Evolutionary conservation across 2,113 vertebrate genomes (phyloP).

Genomic region (Microcebus tavaratra): DNA sequence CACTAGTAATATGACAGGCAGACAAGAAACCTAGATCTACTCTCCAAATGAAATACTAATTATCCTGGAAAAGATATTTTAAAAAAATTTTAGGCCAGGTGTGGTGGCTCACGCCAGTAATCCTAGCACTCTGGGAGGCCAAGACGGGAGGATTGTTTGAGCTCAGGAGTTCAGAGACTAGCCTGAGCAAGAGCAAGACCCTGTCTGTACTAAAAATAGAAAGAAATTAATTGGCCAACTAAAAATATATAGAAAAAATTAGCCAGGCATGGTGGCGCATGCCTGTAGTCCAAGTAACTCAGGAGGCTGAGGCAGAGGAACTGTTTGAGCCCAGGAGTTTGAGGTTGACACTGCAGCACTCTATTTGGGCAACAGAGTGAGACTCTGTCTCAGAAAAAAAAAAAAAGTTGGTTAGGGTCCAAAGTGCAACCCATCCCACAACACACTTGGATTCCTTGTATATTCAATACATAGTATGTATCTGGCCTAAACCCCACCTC

Average conservation of each 20-base stretch:
- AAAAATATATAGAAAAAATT: not conserved
- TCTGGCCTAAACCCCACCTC: not conserved
- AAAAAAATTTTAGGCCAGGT: not conserved
- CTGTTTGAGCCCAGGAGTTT: not conserved
- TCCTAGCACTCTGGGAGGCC: not conserved
- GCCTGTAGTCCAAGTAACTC: not conserved
- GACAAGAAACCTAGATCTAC: not conserved
- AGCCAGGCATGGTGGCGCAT: not conserved
- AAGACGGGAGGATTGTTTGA: not conserved
- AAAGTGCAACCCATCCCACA: not conserved
- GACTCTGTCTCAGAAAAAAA: not conserved
- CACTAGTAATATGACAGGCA: not conserved
- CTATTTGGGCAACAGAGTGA: too few species aligned
- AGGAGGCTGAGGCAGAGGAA: not conserved
- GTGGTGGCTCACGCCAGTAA: too few species aligned
- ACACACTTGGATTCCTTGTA: not conserved
- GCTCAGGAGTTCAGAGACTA: not conserved
- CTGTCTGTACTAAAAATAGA: not conserved
- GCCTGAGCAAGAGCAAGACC: not conserved
- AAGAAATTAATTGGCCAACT: too few species aligned
- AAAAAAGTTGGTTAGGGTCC: not conserved
- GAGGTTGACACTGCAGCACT: not conserved
- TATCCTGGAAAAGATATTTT: not conserved
- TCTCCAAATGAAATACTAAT: constrained; percentile 6
- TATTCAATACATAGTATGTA: not conserved